A percentile compares a stretch with the other conserved stretches of the same genome.
Evolutionary conservation across 2,888 invertebrate genomes (phyloP).

Genomic region (Lacanobia wlatinum): DNA sequence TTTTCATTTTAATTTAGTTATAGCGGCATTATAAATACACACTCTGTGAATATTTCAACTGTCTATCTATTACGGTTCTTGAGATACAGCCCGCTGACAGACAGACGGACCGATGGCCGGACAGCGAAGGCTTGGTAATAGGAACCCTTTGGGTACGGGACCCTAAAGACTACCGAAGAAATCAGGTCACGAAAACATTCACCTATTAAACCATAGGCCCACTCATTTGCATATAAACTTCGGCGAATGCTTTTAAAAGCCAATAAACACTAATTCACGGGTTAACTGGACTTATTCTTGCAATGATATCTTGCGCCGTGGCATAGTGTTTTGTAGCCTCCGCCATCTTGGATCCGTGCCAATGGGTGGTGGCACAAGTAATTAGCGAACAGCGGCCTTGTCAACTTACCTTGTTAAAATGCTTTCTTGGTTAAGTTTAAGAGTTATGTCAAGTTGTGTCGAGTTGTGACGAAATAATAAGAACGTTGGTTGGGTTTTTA

Average conservation of each 20-base stretch:
- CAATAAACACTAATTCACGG: slow-evolving; percentile 77
- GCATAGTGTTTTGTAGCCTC: slow-evolving; percentile 76
- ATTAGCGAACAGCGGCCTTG: slow-evolving; percentile 65
- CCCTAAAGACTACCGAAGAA: neutral
- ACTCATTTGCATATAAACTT: slow-evolving; percentile 60
- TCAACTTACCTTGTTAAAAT: slow-evolving; percentile 61
- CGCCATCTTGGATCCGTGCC: slow-evolving; percentile 74
- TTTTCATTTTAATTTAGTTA: no score
- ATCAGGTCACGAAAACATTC: slow-evolving; percentile 38
- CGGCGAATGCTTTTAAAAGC: slow-evolving; percentile 69
- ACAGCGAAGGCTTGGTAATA: no score
- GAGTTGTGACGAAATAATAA: slow-evolving; percentile 45
- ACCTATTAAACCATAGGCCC: slow-evolving; percentile 42
- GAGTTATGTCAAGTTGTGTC: slow-evolving; percentile 31
- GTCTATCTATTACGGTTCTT: no score
- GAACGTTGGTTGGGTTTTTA: neutral
- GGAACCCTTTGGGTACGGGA: no score
- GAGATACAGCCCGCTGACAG: no score
- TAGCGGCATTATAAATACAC: no score
- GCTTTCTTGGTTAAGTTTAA: slow-evolving; percentile 43
- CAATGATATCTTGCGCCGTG: slow-evolving; percentile 77
- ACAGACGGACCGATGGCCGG: no score
- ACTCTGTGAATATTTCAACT: no score
- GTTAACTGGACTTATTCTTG: slow-evolving; percentile 75
- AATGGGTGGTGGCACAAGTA: slow-evolving; percentile 69